Evolutionary conservation across 1,140 invertebrate species (phyloP).

Genomic region (Scaptomyza hsui): DNA sequence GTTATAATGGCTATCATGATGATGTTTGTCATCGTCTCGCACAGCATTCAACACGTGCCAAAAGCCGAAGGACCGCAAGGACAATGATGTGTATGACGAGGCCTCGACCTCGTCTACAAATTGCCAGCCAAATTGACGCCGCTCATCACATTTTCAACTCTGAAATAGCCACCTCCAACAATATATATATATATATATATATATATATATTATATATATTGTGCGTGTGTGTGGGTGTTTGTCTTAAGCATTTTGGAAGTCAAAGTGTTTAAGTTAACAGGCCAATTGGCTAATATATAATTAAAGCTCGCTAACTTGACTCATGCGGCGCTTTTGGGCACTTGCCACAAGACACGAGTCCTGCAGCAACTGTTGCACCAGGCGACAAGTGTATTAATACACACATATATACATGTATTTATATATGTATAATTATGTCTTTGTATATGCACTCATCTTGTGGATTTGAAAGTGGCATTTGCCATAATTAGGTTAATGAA

Average conservation of each 20-base stretch:
- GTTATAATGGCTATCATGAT: conserved; percentile 49
- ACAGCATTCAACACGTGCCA: conserved; percentile 45
- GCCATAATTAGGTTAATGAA: conserved; percentile 48
- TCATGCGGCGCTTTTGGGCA: conserved; percentile 10
- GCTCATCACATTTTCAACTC: conserved; percentile 38
- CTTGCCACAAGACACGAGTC: not conserved
- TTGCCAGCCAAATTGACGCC: conserved; percentile 48
- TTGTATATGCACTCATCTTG: conserved; percentile 13
- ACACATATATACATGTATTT: not conserved
- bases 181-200: not conserved
- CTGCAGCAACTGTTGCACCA: conserved; percentile 6
- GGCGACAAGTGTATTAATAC: conserved; percentile 35
- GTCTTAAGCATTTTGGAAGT: conserved; percentile 34
- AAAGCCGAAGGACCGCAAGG: conserved; percentile 18
- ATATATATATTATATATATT: not conserved
- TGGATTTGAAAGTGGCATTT: conserved; percentile 24
- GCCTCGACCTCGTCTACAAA: conserved; percentile 25
- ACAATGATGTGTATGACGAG: conserved; percentile 33
- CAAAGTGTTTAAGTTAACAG: conserved; percentile 62
- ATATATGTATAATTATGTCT: conserved; percentile 1
- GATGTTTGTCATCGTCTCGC: conserved; percentile 39
- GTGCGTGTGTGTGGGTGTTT: conserved; percentile 7
- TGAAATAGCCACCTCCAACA: conserved; percentile 9
- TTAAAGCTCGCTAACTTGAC: conserved; percentile 41
- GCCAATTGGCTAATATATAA: conserved; percentile 64